Base-by-base conservation (phyloP, 2,113 vertebrate genomes). In the Spilogale gracilis region DNA sequence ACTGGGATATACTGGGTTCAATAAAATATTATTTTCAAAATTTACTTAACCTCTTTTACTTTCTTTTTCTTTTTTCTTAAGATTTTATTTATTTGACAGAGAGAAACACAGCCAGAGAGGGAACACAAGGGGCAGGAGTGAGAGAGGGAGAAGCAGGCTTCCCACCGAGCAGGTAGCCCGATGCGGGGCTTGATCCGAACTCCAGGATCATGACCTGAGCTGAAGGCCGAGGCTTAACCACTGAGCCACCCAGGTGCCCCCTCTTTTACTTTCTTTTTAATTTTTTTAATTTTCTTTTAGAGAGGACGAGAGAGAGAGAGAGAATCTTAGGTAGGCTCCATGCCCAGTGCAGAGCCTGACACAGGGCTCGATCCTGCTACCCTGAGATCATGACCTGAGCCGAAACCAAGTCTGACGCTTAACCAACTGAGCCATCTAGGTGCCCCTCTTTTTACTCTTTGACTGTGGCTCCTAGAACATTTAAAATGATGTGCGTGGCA, bases 11-110 rank as follows among this genome's bases (percentile, higher is more conserved):
- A 48, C 0, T 78, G 60, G 23, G 38, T 63, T 54, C 71, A 73
- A 92, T 80, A 80, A 63, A 87, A 87, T 80, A 83, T 38, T 38
- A 50, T 83, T 83, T 63, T 87, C n/a, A 54, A 76, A 56, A 21
- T 17, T 21, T 61, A 76, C 50, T 67, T 93, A 21, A 20, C 13
- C 45, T 8, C 25, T 54, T 18, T 54, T 43, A n/a, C 13, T 50
- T 14, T 50, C 60, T 38, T 38, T 38, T 38, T 38, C 48, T n/a
- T 52, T 52, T 79, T 38, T 38, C 38, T 38, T 38, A 38, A 38
- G 38, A 38, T 38, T 38, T 38, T 38, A 38, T 38, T 38, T 38
- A 38, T 38, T 2, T 38, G 38, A 38, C 38, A 38, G 38, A 38
- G 38, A 38, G 38, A 38, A 38, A 38, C 38, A 38, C 38, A 38